Conservation (phyloP, 2,113 vertebrate genomes). For the Sakesphorus luctuosus region DNA sequence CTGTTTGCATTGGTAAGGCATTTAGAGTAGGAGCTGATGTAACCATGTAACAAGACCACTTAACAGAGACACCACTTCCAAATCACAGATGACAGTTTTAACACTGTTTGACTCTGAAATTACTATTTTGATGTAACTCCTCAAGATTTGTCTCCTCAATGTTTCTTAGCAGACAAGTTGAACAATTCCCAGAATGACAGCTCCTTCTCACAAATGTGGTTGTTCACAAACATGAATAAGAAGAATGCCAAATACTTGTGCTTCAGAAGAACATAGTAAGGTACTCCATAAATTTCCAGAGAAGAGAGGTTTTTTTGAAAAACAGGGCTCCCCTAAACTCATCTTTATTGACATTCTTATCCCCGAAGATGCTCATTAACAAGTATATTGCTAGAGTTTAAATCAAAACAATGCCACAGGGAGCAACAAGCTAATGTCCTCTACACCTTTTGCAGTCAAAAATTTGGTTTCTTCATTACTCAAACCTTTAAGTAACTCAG, state of each 20-base stretch:
- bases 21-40: not conserved
- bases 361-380: not conserved
- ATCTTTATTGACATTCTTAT: not conserved
- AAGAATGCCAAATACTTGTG: fast-evolving
- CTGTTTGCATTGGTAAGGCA: not conserved
- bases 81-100: not conserved
- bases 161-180: not conserved
- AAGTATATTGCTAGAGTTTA: not conserved
- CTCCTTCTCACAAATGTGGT: not conserved
- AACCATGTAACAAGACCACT: not conserved
- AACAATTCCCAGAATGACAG: not conserved
- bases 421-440: not conserved
- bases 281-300: not conserved
- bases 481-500: not conserved
- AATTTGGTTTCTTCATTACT: not conserved
- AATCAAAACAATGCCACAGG: not conserved
- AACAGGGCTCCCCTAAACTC: not conserved
- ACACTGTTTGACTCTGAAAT: not conserved
- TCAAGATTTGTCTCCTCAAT: not conserved
- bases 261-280: not conserved
- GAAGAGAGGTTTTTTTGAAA: not conserved
- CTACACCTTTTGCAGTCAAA: not conserved
- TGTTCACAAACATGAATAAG: not conserved
- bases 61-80: not conserved
- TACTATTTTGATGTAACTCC: not conserved